A percentile compares a stretch with the other conserved stretches of the same genome.
Conservation (phyloP, 2,888 invertebrate species). For the Nasonovia ribisnigri region DNA sequence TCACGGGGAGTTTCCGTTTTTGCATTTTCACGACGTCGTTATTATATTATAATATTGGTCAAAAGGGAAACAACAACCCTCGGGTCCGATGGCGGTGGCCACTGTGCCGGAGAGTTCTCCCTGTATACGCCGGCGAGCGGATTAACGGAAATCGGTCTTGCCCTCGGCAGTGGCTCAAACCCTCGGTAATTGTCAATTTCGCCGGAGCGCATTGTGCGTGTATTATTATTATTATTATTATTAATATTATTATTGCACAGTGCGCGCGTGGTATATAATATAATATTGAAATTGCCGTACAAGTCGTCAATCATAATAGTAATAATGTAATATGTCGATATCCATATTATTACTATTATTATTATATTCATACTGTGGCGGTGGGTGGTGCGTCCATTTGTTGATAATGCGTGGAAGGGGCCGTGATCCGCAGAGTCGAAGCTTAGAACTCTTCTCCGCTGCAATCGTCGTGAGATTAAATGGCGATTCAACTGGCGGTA, state of each 20-base stretch:
- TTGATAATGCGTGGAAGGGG: neutral
- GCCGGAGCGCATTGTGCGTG: neutral
- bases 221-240: slow-evolving; percentile 8
- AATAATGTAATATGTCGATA: slow-evolving; percentile 47
- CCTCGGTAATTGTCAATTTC: slow-evolving; percentile 55
- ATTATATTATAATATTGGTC: slow-evolving; percentile 24
- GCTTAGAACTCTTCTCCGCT: neutral
- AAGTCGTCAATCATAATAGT: slow-evolving; percentile 52
- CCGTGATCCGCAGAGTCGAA: neutral
- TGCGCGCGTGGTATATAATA: neutral
- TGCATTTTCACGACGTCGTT: slow-evolving; percentile 46
- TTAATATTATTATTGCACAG: neutral
- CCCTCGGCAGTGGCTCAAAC: neutral
- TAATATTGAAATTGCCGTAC: slow-evolving; percentile 12
- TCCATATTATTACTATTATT: neutral
- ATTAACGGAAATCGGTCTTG: slow-evolving; percentile 49
- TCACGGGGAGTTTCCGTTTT: slow-evolving; percentile 46
- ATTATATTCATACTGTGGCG: neutral
- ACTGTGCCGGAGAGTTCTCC: neutral
- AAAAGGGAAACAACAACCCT: slow-evolving; percentile 33
- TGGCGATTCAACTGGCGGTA: neutral
- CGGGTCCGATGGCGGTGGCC: neutral
- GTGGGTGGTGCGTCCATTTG: neutral
- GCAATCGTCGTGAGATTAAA: slow-evolving; percentile 4
- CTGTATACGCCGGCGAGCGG: neutral